Evolutionary conservation across 2,113 vertebrate genomes (phyloP).

Genomic region (Coturnix japonica): DNA sequence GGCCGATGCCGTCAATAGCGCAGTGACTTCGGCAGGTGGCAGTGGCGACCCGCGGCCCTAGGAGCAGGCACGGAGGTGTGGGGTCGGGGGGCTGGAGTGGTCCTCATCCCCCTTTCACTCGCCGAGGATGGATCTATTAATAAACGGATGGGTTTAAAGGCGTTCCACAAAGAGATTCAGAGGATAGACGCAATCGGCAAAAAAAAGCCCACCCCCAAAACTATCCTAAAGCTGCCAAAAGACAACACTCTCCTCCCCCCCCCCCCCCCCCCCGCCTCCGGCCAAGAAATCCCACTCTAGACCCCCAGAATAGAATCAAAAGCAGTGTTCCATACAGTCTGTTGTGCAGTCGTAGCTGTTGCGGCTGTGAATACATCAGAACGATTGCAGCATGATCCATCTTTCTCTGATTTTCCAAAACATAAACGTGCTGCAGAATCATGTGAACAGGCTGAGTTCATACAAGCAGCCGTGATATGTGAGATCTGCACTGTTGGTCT

Average conservation of each 20-base stretch:
- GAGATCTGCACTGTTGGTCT: background rate
- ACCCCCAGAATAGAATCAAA: background rate
- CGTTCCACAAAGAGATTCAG: background rate
- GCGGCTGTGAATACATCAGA: background rate
- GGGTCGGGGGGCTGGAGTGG: accelerated
- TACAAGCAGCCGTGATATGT: background rate
- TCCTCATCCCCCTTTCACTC: background rate
- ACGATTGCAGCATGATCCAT: background rate
- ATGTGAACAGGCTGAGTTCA: background rate
- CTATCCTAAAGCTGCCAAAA: background rate
- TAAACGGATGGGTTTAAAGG: background rate
- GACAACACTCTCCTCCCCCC: background rate
- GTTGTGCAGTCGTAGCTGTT: background rate
- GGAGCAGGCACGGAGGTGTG: background rate
- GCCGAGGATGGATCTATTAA: accelerated
- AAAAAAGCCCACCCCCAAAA: background rate
- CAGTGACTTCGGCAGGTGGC: conserved; percentile 72
- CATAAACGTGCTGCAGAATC: background rate
- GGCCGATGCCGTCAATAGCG: conserved; percentile 30
- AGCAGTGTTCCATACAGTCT: background rate
- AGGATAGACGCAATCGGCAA: background rate
- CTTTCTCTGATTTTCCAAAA: background rate
- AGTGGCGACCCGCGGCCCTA: conserved; percentile 54
- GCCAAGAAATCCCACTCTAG: background rate
- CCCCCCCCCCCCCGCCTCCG: no score